Evolutionary conservation across 2,797 vertebrate genomes (phyloP).

Genomic region (Thunnus albacares): DNA sequence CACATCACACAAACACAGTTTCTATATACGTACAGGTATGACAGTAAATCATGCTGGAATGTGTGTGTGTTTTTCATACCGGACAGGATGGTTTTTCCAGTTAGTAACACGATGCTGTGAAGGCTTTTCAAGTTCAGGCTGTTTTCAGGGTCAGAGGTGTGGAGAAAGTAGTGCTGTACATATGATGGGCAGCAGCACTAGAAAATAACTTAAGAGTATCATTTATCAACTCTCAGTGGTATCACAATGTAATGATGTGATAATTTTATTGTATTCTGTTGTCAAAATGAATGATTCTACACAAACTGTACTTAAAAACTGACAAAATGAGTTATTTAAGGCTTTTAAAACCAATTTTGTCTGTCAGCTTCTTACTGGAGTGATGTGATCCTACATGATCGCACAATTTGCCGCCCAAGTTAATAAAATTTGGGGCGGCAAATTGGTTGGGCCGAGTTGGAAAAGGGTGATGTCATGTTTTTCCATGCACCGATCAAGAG

Average conservation of each 20-base stretch:
- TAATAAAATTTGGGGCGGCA: not conserved
- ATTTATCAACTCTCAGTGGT: not conserved
- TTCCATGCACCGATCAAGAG: not conserved
- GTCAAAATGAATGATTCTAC: not conserved
- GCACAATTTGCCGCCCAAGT: not conserved
- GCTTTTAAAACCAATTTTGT: too few relatives aligned
- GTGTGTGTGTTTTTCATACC: slow-evolving; percentile 36
- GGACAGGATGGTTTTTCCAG: not conserved
- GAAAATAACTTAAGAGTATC: not conserved
- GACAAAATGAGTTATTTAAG: not conserved
- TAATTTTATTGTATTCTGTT: not conserved
- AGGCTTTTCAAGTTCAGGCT: slow-evolving; percentile 30
- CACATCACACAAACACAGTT: slow-evolving; percentile 26
- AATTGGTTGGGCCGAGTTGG: too few relatives aligned
- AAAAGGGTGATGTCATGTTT: too few relatives aligned
- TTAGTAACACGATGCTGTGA: slow-evolving; percentile 1
- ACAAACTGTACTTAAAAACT: too few relatives aligned
- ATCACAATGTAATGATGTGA: not conserved
- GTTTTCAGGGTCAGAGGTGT: slow-evolving; percentile 1
- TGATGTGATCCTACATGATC: not conserved
- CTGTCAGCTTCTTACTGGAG: not conserved
- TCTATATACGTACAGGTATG: slow-evolving; percentile 57
- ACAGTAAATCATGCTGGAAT: slow-evolving; percentile 47
- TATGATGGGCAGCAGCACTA: not conserved
- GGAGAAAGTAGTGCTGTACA: not conserved